Conservation (phyloP, 2,113 vertebrate species). For the Macquaria ambigua region DNA sequence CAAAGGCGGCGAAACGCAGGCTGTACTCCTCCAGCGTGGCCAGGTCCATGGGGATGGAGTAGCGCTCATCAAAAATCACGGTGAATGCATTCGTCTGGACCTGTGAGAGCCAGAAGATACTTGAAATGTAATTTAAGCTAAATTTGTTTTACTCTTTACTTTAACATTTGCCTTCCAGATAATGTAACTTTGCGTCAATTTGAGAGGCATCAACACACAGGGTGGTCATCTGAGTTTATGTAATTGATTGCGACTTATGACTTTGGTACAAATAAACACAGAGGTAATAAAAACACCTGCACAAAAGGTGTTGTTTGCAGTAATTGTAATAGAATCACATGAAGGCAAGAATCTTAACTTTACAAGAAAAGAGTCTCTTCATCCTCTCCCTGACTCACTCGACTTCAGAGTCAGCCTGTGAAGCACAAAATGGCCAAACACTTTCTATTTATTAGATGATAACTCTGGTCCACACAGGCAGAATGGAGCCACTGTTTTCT, state of each 20-base stretch:
- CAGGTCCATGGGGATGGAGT: slow-evolving; percentile 89
- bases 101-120: slow-evolving; percentile 72
- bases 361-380: background rate
- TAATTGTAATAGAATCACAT: background rate
- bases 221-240: background rate
- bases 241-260: background rate
- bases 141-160: background rate
- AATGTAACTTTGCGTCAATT: background rate
- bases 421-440: background rate
- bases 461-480: background rate
- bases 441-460: slow-evolving; percentile 7
- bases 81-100: slow-evolving; percentile 92
- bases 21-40: slow-evolving; percentile 90
- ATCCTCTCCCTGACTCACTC: background rate
- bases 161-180: background rate
- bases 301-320: background rate
- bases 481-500: background rate
- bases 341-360: background rate
- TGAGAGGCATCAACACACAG: background rate
- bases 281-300: background rate
- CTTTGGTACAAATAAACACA: background rate
- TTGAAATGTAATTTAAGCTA: background rate
- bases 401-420: background rate
- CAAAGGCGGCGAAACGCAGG: slow-evolving; percentile 92
- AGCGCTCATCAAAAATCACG: slow-evolving; percentile 92